These are phyloP conservation scores for Andinoacara biseriatus DNA, from an alignment of 2,113 vertebrate species.

Conservation along the genomic window DNA sequence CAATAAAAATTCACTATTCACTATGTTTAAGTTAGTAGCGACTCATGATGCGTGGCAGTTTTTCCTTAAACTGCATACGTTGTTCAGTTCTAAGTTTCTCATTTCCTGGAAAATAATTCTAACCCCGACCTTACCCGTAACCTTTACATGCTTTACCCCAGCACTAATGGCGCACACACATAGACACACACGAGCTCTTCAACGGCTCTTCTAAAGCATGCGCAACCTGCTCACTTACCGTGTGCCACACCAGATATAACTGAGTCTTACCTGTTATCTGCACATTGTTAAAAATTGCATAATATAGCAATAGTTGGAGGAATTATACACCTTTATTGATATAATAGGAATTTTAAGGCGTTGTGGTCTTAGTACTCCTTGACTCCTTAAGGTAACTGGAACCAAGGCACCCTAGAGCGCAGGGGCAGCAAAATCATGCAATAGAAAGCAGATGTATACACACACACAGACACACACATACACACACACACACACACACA, in stretches of 20 bases:
- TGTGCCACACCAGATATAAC: background rate
- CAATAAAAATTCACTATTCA: background rate
- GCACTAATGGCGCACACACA: background rate
- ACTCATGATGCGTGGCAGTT: background rate
- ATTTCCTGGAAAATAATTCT: background rate
- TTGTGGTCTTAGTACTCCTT: background rate
- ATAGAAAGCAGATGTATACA: constrained; percentile 74
- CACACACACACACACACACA: background rate
- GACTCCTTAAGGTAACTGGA: constrained; percentile 62
- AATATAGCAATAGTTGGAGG: background rate
- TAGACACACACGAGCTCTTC: background rate
- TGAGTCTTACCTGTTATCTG: background rate
- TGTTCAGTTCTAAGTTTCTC: background rate
- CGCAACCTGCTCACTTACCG: background rate
- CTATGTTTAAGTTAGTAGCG: background rate
- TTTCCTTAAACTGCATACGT: background rate
- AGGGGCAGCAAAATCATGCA: constrained; percentile 40
- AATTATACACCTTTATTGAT: background rate
- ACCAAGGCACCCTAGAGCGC: constrained; percentile 42
- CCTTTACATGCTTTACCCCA: background rate
- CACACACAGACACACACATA: background rate
- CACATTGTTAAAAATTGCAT: background rate
- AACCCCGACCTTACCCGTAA: background rate
- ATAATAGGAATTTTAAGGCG: background rate
- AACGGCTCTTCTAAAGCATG: background rate